These are phyloP conservation scores for Nemopilema nomurai DNA, from an alignment of 30 jellyfish, hydroid and myxozoan genomes.

Conservation along the genomic window DNA sequence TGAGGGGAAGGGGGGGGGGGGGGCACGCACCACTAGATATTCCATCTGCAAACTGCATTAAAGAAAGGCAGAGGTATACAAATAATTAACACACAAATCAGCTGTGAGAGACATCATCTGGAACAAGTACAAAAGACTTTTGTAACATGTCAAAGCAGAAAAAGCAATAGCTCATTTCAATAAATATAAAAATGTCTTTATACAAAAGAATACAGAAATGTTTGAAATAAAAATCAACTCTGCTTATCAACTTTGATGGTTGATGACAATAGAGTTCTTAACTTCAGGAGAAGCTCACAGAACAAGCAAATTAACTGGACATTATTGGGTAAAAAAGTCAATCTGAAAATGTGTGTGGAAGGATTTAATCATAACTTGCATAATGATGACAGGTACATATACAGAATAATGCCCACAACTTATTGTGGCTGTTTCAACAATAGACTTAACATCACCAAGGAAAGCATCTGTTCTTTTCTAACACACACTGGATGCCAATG, in stretches of 20 bases:
- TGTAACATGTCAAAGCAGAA: neutral
- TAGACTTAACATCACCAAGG: slow-evolving; percentile 85
- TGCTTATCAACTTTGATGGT: neutral
- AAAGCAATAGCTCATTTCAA: neutral
- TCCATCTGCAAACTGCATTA: neutral
- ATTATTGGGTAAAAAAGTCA: too few species aligned
- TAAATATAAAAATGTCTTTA: neutral
- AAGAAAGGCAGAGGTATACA: neutral
- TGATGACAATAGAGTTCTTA: neutral
- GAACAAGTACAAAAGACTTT: neutral
- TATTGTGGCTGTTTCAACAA: slow-evolving; percentile 76
- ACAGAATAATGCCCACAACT: too few species aligned
- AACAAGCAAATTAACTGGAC: too few species aligned
- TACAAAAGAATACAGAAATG: neutral
- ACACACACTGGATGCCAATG: slow-evolving; percentile 49
- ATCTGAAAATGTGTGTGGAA: too few species aligned
- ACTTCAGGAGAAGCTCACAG: neutral
- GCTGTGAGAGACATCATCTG: neutral
- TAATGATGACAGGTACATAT: too few species aligned
- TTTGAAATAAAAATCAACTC: neutral
- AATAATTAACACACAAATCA: neutral
- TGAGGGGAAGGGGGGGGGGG: too few species aligned
- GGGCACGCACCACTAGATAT: too few species aligned
- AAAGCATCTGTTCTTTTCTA: slow-evolving; percentile 80
- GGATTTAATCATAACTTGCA: too few species aligned